Evolutionary conservation across 1,140 invertebrate genomes (phyloP), one percentile per base, ranked within the genome.

Genomic region (Zaprionus gabonicus): DNA sequence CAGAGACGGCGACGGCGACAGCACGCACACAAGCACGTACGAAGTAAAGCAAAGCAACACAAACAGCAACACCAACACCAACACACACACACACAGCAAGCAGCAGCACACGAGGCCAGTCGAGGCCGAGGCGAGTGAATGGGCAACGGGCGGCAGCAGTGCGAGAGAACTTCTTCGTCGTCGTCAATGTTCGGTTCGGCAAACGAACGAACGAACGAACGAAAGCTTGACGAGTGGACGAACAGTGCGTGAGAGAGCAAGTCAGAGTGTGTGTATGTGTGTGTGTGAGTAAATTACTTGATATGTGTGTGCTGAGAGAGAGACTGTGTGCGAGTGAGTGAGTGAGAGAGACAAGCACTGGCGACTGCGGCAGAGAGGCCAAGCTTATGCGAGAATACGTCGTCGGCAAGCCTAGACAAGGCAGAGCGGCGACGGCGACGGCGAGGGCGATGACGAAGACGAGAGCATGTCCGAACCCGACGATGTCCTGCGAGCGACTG

Each of bases 401-500:
- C 17, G 41, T 46, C 41, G 36, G 15, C 36, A 49, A 38, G 63
- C 63, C 63, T 64, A 64, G 62, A 65, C 17, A 55, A 55, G 55
- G 27, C 25, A 59, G 55, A 60, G 68, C 44, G 20, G 55, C 10
- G 62, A 58, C 69, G 12, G 56, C 15, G 51, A 27, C 49, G 25
- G 34, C 20, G 60, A 59, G 38, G 13, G 68, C 58, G 63, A 63
- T 70, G 53, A 44, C 71, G 58, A 46, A 56, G 69, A 64, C 72
- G 72, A 71, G 67, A 57, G 72, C 72, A 75, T 75, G 91, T 92
- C 91, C 91, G 82, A 88, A 79, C 91, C 71, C 81, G 84, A 81
- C 84, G 78, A 92, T 92, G 91, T 92, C 91, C 91, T 92, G 91
- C 82, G 91, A 90, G 78, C 91, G 91, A 92, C 91, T 92, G 91